A percentile compares a stretch with the other conserved stretches of the same genome.
Conservation (phyloP, 2,797 vertebrate species). For the Gymnoscopelus braueri region DNA sequence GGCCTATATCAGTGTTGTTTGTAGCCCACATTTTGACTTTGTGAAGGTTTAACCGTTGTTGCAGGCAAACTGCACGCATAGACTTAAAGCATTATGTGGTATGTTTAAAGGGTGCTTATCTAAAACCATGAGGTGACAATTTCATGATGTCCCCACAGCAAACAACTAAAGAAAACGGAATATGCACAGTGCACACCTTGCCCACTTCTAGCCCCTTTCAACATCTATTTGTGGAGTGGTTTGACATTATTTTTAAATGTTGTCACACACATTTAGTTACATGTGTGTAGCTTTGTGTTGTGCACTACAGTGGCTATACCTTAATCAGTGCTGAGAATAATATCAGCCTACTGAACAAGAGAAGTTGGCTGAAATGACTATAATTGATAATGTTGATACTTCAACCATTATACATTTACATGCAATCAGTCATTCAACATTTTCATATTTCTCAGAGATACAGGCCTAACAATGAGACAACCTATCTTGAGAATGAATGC, state of each 20-base stretch:
- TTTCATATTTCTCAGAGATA: slow-evolving; percentile 16
- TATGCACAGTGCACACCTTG: slow-evolving; percentile 15
- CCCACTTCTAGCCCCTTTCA: slow-evolving; percentile 8
- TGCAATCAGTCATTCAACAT: slow-evolving; percentile 21
- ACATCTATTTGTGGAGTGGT: slow-evolving; percentile 21
- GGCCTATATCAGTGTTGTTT: slow-evolving; percentile 23
- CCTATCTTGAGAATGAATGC: slow-evolving; percentile 55
- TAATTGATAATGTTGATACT: slow-evolving; percentile 21
- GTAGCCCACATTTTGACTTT: slow-evolving; percentile 35
- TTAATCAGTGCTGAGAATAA: slow-evolving; percentile 10
- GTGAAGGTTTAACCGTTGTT: slow-evolving; percentile 38
- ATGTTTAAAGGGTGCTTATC: slow-evolving; percentile 47
- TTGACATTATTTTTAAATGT: slow-evolving; percentile 25
- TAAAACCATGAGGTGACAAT: slow-evolving; percentile 41
- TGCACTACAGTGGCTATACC: slow-evolving; percentile 12
- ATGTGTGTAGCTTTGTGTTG: slow-evolving; percentile 9
- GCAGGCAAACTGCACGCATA: slow-evolving; percentile 24
- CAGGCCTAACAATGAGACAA: slow-evolving; percentile 26
- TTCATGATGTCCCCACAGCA: slow-evolving; percentile 21
- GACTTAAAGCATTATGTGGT: slow-evolving; percentile 21
- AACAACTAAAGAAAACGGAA: not conserved
- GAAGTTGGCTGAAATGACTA: slow-evolving; percentile 27
- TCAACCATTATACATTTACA: not conserved
- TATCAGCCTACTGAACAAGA: not conserved
- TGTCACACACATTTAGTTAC: slow-evolving; percentile 16